These are phyloP conservation scores for Caenorhabditis imperialis DNA, from an alignment of 2,888 invertebrate species.

Conservation along the genomic window DNA sequence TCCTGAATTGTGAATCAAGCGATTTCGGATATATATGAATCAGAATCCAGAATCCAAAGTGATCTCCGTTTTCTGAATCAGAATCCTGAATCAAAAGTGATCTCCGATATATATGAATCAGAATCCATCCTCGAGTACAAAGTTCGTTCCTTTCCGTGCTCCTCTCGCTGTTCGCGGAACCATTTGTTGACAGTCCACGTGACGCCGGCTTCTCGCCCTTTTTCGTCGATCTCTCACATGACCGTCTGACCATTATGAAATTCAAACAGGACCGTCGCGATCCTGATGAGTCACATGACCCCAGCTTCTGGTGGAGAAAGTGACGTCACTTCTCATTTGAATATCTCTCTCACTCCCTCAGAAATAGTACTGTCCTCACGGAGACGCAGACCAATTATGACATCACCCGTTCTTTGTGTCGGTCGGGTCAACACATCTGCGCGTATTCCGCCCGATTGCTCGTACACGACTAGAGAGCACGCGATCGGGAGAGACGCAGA, in stretches of 20 bases:
- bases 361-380: not conserved
- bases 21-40: too few species aligned
- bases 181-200: too few species aligned
- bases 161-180: too few species aligned
- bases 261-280: not conserved
- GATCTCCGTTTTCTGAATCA: too few species aligned
- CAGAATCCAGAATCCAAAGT: too few species aligned
- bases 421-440: slow-evolving; percentile 33
- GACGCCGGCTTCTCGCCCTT: too few species aligned
- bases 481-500: slow-evolving; percentile 29
- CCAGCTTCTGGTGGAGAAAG: not conserved
- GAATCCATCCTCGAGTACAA: too few species aligned
- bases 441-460: slow-evolving; percentile 47
- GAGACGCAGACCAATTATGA: slow-evolving; percentile 32
- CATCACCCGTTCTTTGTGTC: slow-evolving; percentile 24
- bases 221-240: not conserved
- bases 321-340: slow-evolving; percentile 14
- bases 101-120: too few species aligned
- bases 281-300: slow-evolving; percentile 25
- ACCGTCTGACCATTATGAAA: not conserved
- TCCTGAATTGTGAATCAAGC: too few species aligned
- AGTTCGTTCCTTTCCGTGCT: too few species aligned
- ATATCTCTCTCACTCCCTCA: slow-evolving; percentile 12
- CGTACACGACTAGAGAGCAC: slow-evolving; percentile 19
- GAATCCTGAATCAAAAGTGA: too few species aligned